Conservation (phyloP, 2,888 invertebrate genomes). For the Lepidocyrtoides sp. region DNA sequence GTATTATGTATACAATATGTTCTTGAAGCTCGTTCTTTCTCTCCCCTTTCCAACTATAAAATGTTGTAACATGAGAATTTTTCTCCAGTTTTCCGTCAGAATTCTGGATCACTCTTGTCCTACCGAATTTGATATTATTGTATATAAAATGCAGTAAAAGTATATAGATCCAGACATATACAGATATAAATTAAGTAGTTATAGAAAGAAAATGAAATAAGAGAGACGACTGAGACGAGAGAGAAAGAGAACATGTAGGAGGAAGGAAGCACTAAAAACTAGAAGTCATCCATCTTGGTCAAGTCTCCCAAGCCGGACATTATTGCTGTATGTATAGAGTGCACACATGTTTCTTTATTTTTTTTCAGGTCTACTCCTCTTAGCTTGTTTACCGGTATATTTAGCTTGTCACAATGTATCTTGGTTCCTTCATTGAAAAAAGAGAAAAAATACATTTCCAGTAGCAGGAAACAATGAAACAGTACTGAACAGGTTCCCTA, state of each 20-base stretch:
- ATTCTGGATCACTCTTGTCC: not conserved
- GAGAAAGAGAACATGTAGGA: not conserved
- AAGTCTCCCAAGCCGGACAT: slow-evolving; percentile 53
- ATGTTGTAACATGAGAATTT: slow-evolving; percentile 13
- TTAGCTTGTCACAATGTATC: slow-evolving; percentile 15
- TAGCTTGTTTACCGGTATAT: slow-evolving; percentile 30
- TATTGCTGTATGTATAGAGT: not conserved
- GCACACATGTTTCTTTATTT: not conserved
- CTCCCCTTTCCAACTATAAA: not conserved
- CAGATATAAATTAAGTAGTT: not conserved
- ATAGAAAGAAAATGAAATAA: not conserved
- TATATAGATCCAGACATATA: not conserved
- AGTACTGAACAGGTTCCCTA: too few species aligned
- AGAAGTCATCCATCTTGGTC: slow-evolving; percentile 62
- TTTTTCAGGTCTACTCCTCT: not conserved
- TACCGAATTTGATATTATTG: not conserved
- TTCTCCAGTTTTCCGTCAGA: slow-evolving; percentile 17
- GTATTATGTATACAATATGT: not conserved
- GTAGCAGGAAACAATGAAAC: not conserved
- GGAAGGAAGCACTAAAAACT: slow-evolving; percentile 40
- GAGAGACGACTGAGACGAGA: too few species aligned
- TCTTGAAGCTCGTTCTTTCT: not conserved
- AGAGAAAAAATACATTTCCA: not conserved
- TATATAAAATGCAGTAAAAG: not conserved
- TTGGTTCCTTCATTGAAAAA: slow-evolving; percentile 28